Evolutionary conservation across 2,888 invertebrate genomes (phyloP).

Genomic region (Micropterix aruncella): DNA sequence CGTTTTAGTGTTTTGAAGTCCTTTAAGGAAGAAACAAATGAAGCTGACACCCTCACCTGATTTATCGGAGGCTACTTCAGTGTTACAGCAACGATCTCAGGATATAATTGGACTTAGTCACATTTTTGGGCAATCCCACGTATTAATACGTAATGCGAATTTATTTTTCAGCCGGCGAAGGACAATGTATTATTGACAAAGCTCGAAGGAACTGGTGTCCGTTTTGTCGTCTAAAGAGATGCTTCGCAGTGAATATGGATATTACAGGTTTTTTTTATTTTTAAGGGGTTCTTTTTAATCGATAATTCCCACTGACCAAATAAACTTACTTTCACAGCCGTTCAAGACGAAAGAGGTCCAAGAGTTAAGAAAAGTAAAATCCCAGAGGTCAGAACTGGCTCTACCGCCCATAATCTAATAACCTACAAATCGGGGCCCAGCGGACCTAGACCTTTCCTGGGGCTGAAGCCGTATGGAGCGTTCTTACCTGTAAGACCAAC

Average conservation of each 20-base stretch:
- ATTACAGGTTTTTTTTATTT: slow-evolving; percentile 39
- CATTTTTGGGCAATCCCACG: no score
- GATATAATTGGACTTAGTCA: no score
- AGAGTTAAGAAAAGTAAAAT: slow-evolving; percentile 24
- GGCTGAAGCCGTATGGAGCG: not conserved
- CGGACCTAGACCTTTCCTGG: not conserved
- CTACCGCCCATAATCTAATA: no score
- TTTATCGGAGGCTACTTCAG: no score
- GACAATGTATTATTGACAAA: slow-evolving; percentile 65
- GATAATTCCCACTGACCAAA: not conserved
- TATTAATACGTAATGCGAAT: not conserved
- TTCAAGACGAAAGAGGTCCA: slow-evolving; percentile 75
- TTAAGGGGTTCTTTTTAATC: slow-evolving; percentile 1
- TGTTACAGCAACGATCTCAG: no score
- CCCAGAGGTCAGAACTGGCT: not conserved
- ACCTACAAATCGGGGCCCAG: not conserved
- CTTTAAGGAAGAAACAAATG: no score
- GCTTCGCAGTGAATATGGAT: slow-evolving; percentile 67
- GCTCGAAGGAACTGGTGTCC: slow-evolving; percentile 81
- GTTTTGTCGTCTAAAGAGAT: slow-evolving; percentile 65
- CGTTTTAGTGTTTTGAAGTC: not conserved
- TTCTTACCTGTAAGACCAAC: not conserved
- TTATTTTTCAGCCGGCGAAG: slow-evolving; percentile 44
- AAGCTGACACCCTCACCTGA: no score
- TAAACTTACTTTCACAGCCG: slow-evolving; percentile 37